These are phyloP conservation scores for Heliconius ethilla DNA, from an alignment of 2,888 invertebrate genomes.

Conservation along the genomic window DNA sequence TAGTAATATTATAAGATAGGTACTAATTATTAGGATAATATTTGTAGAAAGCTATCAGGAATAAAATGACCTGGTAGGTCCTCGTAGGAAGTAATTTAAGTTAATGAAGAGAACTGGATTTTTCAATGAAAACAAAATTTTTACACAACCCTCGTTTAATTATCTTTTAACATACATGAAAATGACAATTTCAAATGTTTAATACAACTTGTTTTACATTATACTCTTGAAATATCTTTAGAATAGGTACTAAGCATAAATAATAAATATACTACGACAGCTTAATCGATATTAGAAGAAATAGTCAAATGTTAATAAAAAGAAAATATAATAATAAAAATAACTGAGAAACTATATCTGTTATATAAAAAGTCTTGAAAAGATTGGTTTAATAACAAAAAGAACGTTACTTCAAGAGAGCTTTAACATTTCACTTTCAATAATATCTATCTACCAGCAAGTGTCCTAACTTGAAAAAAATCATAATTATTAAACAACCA, in stretches of 20 bases:
- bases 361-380: background rate
- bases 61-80: no score
- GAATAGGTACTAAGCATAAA: background rate
- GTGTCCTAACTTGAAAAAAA: background rate
- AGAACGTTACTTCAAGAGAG: background rate
- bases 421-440: background rate
- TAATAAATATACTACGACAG: background rate
- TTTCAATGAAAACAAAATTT: background rate
- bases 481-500: background rate
- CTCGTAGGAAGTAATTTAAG: background rate
- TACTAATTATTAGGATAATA: no score
- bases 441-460: background rate
- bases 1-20: no score
- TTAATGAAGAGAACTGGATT: background rate
- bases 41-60: no score
- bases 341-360: no score
- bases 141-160: conserved; percentile 21
- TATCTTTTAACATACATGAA: background rate
- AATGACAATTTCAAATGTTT: conserved; percentile 1
- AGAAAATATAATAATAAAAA: background rate
- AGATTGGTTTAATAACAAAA: background rate
- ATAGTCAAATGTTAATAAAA: background rate
- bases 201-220: background rate
- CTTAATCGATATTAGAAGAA: background rate
- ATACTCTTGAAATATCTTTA: background rate